phyloP scores from a whole-genome alignment of 2,113 vertebrate genomes.

The Nibea albiflora region DNA sequence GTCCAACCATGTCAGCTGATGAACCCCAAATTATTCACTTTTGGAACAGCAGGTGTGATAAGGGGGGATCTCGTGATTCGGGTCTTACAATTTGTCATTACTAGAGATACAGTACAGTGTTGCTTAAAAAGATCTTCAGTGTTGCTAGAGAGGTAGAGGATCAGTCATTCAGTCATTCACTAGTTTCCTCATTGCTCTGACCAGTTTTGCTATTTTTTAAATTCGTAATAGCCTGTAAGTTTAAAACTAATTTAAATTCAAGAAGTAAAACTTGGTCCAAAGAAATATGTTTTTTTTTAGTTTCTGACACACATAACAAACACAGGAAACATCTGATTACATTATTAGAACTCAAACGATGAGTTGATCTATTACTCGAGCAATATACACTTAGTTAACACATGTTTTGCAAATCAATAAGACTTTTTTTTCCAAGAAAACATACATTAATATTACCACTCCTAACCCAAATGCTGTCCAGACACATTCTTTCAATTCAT shows the following conservation, averaged over 20 bases:
- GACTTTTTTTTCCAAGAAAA: not conserved
- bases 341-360: not conserved
- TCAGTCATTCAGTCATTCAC: not conserved
- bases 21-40: constrained; percentile 57
- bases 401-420: not conserved
- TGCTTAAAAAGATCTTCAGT: not conserved
- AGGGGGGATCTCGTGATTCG: constrained; percentile 10
- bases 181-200: not conserved
- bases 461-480: not conserved
- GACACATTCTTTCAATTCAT: not conserved
- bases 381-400: not conserved
- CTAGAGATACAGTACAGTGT: not conserved
- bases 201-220: not conserved
- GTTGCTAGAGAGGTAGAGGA: not conserved
- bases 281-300: constrained; percentile 4
- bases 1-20: constrained; percentile 58
- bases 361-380: not conserved
- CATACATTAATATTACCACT: too few relatives aligned
- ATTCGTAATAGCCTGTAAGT: not conserved
- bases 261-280: not conserved
- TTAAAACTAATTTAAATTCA: not conserved
- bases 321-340: not conserved
- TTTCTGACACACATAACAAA: not conserved
- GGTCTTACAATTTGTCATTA: not conserved
- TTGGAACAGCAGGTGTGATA: constrained; percentile 47